Conservation (phyloP, 1,140 invertebrate species). For the Leucophenga varia region DNA sequence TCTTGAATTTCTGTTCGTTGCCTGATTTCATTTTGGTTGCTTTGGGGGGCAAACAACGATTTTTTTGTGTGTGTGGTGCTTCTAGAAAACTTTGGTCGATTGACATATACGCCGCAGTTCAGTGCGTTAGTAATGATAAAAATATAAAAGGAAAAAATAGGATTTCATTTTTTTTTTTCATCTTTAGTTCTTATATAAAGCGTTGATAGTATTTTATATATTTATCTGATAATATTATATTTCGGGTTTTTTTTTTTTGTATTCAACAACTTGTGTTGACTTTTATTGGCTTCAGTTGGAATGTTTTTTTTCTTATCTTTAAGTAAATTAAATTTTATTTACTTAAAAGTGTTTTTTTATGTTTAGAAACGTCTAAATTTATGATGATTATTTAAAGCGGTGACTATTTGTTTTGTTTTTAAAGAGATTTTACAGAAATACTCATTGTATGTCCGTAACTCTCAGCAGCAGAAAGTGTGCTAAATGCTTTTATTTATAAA, state of each 20-base stretch:
- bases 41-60: conserved; percentile 36
- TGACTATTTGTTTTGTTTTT: too few species aligned
- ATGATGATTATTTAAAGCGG: too few species aligned
- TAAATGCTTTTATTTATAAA: too few species aligned
- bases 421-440: too few species aligned
- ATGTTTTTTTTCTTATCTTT: not conserved
- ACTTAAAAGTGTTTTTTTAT: too few species aligned
- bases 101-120: conserved; percentile 3
- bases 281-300: conserved; percentile 22
- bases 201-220: conserved; percentile 32
- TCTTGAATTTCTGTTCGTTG: not conserved
- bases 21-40: conserved; percentile 14
- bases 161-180: too few species aligned
- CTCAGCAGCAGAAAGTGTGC: too few species aligned
- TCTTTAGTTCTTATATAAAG: conserved; percentile 11
- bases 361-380: too few species aligned
- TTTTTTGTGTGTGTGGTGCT: conserved; percentile 8
- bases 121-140: conserved; percentile 20
- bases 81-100: not conserved
- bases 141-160: too few species aligned
- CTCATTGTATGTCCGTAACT: too few species aligned
- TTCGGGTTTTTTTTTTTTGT: not conserved
- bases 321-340: too few species aligned
- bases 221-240: conserved; percentile 41
- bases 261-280: not conserved